A percentile compares a stretch with the other conserved stretches of the same genome.
Evolutionary conservation across 2,888 invertebrate species (phyloP).

Genomic region (Ypsolopha sequella): DNA sequence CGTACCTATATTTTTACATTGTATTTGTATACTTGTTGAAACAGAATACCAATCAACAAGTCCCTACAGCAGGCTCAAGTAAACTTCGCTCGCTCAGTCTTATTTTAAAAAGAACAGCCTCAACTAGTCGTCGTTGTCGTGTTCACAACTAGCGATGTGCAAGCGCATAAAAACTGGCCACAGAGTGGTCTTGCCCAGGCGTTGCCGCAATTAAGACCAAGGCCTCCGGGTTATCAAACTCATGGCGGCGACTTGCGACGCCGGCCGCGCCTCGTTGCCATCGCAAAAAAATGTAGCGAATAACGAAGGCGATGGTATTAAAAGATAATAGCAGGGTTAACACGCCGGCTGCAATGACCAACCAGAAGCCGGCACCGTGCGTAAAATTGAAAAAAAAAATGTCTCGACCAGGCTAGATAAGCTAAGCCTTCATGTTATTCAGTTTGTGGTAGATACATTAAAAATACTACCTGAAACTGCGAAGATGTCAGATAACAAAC

Average conservation of each 20-base stretch:
- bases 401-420: not conserved
- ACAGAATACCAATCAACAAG: too few species aligned
- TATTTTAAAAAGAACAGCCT: constrained; percentile 16
- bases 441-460: not conserved
- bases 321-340: constrained; percentile 61
- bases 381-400: constrained; percentile 22
- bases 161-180: constrained; percentile 67
- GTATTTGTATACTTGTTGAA: too few species aligned
- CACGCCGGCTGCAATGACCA: constrained; percentile 44
- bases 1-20: too few species aligned
- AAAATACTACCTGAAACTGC: too few species aligned
- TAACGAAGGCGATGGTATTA: constrained; percentile 66
- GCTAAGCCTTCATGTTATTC: not conserved
- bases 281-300: constrained; percentile 64
- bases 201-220: constrained; percentile 63
- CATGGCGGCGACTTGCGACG: constrained; percentile 54
- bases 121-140: constrained; percentile 34
- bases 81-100: too few species aligned
- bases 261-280: constrained; percentile 51
- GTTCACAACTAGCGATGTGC: constrained; percentile 66
- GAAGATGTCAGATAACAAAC: too few species aligned
- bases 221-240: constrained; percentile 71
- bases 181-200: constrained; percentile 62
- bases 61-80: too few species aligned
- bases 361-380: constrained; percentile 19